A percentile compares a stretch with the other conserved stretches of the same genome.
Evolutionary conservation across 2,888 invertebrate genomes (phyloP).

Genomic region (Sclerodermus sp.): DNA sequence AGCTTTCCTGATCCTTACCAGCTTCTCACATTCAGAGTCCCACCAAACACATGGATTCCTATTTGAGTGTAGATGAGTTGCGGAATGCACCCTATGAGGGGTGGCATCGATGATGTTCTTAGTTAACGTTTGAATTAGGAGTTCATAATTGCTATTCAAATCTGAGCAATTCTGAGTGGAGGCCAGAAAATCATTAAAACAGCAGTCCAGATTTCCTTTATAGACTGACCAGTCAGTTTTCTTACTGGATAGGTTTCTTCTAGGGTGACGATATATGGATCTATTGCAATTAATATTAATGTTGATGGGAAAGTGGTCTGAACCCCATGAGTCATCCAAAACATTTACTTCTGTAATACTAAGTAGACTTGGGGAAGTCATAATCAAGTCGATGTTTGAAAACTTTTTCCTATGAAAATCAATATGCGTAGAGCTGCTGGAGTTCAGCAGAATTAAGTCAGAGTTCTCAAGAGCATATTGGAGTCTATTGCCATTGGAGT

Average conservation of each 20-base stretch:
- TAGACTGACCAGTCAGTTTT: neutral
- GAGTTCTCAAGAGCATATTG: neutral
- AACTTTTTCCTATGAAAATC: neutral
- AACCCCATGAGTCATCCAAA: neutral
- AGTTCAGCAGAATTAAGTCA: neutral
- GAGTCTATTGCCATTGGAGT: constrained; percentile 5
- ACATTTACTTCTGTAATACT: no score
- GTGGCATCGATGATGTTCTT: neutral
- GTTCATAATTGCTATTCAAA: neutral
- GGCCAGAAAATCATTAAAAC: neutral
- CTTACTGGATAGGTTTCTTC: neutral
- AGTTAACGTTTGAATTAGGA: neutral
- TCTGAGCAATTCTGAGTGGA: no score
- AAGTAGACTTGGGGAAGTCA: neutral
- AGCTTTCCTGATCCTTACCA: neutral
- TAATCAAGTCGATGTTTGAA: constrained; percentile 3
- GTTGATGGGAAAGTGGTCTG: constrained; percentile 3
- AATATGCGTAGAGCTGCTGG: neutral
- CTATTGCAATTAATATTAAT: neutral
- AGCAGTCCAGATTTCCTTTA: neutral
- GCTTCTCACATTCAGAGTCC: neutral
- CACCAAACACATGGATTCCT: constrained; percentile 4
- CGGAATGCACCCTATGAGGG: neutral
- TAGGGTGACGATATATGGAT: neutral
- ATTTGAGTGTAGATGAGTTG: neutral